Evolutionary conservation across 35 echinoderm and acorn worm genomes (phyloP), one percentile per base, ranked within the genome.

Genomic region (Anneissia japonica): DNA sequence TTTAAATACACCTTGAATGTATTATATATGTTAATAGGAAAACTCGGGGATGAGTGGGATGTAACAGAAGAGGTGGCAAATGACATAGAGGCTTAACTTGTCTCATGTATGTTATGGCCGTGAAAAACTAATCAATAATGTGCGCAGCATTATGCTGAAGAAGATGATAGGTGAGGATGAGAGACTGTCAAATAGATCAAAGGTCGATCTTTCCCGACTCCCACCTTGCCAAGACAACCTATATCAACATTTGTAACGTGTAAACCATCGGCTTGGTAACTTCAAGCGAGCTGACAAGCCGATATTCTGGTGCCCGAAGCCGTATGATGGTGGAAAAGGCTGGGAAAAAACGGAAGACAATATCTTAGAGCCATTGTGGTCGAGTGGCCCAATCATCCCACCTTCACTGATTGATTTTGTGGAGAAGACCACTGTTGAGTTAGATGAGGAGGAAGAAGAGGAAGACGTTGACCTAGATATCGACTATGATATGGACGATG

Each of bases 41-140:
- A 90, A 34, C 86, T 93, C 45, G 87, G 91, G 17, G 74, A 85
- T 40, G 39, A 84, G 5, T 93, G 91, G 91, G 13, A 3, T 79
- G 87, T 89, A 1, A 46, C 77, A 26, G 19, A 74, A 77, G 38
- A 89, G 21, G 76, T 93, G 36, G 13, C 80, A 13, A 40, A 88
- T 6, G 77, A 93, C 12, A 30, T 89, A 11, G 87, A 93, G 76
- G n/a, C 26, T 93, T 89, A n/a, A 93, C 91, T 1, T 93, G 86
- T 39, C 5, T 84, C 36, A 89, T 93, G 91, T 93, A 93, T 80
- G 91, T 79, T 10, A 85, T 84, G 16, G n/a, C n/a, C 35, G 86
- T 5, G 77, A 88, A 34, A 79, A 31, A 30, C 45, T 77, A n/a
- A 30, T 88, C 17, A 23, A 88, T 32, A 19, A 30, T 34, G 79